Evolutionary conservation across 2,113 vertebrate genomes (phyloP), one percentile per base, ranked within the genome.

Genomic region (Numida meleagris): DNA sequence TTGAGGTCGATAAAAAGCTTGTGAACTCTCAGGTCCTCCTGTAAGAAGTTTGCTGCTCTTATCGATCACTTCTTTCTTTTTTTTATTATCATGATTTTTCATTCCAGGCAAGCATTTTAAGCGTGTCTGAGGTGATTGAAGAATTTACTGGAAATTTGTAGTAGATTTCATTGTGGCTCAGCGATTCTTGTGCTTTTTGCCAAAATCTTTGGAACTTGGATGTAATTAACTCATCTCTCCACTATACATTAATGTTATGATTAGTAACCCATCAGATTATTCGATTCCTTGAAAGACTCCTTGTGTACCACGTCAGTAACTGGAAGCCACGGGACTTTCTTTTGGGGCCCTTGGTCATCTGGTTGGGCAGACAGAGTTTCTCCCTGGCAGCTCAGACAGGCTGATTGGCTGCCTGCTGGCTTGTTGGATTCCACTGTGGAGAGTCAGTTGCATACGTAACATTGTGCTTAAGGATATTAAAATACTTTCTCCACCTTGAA

Each of bases 401-500:
- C 43, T 25, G 29, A 23, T 46, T 59, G 71, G 67, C 57, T 79
- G 5, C 50, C 5, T 72, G 15, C 7, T 42, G 7, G 2, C 7
- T 77, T 45, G 24, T 23, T 74, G 48, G 9, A 7, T 61, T 51
- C 73, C n/a, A 13, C 20, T 23, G 4, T 62, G n/a, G 48, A 78
- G 34, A 48, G 31, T 53, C 20, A 23, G 4, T 1, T n/a, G 19
- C 1, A 0, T 5, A 3, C 48, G 16, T 61, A 86, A 33, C 0
- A 0, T 36, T 81, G 42, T 24, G 58, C 4, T 66, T 61, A 12
- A 45, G 4, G 6, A 24, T 38, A 63, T 55, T 3, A 67, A 83
- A 80, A 58, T 36, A 62, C 48, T 83, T 83, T 36, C 16, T 86
- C 7, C 11, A 5, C 31, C 90, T 88, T 15, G 59, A 53, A 72